phyloP scores from a whole-genome alignment of 2,888 invertebrate species.

The Diarsia brunnea region DNA sequence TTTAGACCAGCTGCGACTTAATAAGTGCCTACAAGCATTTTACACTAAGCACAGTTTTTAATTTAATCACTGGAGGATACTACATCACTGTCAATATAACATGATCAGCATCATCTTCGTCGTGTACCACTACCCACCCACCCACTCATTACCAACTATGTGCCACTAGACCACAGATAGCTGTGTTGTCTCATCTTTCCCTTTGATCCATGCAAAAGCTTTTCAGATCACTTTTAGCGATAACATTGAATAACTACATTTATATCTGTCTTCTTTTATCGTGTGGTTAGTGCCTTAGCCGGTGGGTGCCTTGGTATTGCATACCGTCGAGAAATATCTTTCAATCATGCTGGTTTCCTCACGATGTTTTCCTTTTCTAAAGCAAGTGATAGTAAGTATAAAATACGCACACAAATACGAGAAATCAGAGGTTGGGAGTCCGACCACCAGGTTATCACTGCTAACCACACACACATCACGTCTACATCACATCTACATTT shows the following conservation, averaged over 20 bases:
- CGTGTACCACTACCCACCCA: no score
- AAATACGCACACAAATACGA: no score
- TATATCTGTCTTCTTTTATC: not conserved
- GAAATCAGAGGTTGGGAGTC: no score
- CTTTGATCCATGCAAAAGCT: not conserved
- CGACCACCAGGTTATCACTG: no score
- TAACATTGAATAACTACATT: not conserved
- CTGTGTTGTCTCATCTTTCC: not conserved
- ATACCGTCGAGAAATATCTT: no score
- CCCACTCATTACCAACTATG: not conserved
- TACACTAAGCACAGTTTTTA: not conserved
- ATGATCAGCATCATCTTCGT: not conserved
- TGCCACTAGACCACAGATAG: not conserved
- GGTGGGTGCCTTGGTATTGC: no score
- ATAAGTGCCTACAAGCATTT: not conserved
- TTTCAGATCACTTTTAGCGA: not conserved
- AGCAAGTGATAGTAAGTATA: no score
- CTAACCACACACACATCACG: no score
- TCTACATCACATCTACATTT: no score
- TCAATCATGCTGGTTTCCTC: no score
- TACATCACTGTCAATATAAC: conserved; percentile 15
- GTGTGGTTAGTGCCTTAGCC: no score
- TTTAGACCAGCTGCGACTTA: conserved; percentile 21
- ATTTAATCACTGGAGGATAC: conserved; percentile 2
- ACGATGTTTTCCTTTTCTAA: no score